Base-by-base conservation (phyloP, 1,140 invertebrate genomes). In the Saxidomus purpurata region DNA sequence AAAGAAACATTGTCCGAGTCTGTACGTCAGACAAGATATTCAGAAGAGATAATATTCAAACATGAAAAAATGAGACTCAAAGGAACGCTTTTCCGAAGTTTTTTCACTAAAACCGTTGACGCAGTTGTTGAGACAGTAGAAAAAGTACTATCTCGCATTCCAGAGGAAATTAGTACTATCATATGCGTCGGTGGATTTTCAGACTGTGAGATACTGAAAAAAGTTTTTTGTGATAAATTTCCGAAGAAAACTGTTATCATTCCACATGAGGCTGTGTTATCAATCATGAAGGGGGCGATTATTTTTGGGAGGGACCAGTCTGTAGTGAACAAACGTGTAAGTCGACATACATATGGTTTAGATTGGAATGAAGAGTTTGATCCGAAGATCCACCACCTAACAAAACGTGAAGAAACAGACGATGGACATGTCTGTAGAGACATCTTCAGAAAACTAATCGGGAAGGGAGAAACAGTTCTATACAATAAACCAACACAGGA, bases 321-420 rank as follows among this genome's bases (percentile, higher is more conserved):
- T 25, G 63, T 88, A 9, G 34, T 89, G 4, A 71, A 81, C 19
- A 80, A 31, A 36, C 38, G 87, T 3, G 74, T 89, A 0, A 59
- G 77, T 34, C 47, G 43, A 19, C 67, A 40, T 25, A 89, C 87
- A 22, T 89, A 82, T 74, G 76, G 87, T 13, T 22, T 89, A 25
- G 87, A 89, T 43, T 89, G 87, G 87, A 81, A 69, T 40, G 87
- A 81, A 71, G 87, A 89, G 36, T 89, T 81, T 82, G 61, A 82
- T 36, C 25, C 40, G 17, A 34, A 19, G 0, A 38, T 34, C 11
- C 87, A 81, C 40, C 34, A 59, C 34, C 31, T n/a, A 40, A 31
- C n/a, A 34, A 89, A 81, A 47, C 80, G 47, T 19, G 61, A 81
- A 52, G 28, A 81, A 52, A 82, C 79, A 38, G 76, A 82, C 1